Evolutionary conservation across 2,797 vertebrate species (phyloP).

Genomic region (Sebastes alutus): DNA sequence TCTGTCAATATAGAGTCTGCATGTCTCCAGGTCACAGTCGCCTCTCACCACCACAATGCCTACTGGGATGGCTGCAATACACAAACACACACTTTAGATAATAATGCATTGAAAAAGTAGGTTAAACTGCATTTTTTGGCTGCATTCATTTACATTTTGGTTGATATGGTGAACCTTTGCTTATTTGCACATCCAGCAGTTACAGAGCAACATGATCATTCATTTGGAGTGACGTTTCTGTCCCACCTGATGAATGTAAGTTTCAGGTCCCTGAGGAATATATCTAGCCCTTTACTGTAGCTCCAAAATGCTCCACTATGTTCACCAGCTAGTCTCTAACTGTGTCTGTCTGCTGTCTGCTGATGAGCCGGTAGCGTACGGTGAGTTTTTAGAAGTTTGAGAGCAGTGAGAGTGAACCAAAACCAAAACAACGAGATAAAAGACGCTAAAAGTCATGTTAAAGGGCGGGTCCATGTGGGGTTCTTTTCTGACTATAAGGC

Average conservation of each 20-base stretch:
- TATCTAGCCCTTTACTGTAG: neutral
- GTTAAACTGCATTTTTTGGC: neutral
- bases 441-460: no score
- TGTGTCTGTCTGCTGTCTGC: no score
- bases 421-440: no score
- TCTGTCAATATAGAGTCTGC: constrained; percentile 95
- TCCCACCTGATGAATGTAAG: no score
- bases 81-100: constrained; percentile 3
- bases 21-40: constrained; percentile 98
- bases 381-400: no score
- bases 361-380: no score
- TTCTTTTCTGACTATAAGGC: no score
- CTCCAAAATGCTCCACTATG: neutral
- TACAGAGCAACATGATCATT: no score
- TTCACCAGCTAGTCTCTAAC: neutral
- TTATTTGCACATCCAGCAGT: neutral
- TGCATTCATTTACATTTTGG: neutral
- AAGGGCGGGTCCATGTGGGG: no score
- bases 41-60: constrained; percentile 97
- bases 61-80: constrained; percentile 89
- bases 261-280: neutral
- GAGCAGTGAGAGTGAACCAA: no score
- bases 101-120: neutral
- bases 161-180: neutral
- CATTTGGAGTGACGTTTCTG: neutral